Base-by-base conservation (phyloP, 2,888 invertebrate genomes). In the Frankliniella intonsa region DNA sequence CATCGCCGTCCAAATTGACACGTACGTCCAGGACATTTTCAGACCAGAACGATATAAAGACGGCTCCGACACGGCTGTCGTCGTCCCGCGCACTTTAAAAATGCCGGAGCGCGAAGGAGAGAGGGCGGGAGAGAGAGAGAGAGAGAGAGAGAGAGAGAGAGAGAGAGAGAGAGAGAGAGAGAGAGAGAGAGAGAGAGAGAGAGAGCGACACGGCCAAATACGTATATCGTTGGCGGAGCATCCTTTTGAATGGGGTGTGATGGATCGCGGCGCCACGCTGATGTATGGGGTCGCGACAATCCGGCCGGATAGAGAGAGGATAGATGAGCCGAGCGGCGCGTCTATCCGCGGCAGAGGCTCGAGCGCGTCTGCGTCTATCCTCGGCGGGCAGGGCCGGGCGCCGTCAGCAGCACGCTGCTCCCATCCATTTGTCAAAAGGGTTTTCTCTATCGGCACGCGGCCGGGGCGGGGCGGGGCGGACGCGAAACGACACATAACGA, bases 201-300 rank as follows among this genome's bases (percentile, higher is more conserved):
- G n/a, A 69, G 12, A 1, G 11, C 69, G 25, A n/a, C n/a, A n/a
- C n/a, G 12, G 69, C 69, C 69, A 25, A 76, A 76, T 76, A 25
- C 10, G 69, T 76, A 38, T 38, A 76, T 76, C 69, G 69, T 12
- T 8, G 25, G 25, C 22, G 25, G 69, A 22, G 69, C 69, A 76
- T 76, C 69, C 69, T 76, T 76, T 25, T 76, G 69, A 76, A 76
- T 76, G 22, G 11, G 25, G 69, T 9, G 69, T 76, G 69, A 76
- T 76, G n/a, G 69, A 76, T 76, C 22, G 69, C 12, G 69, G 22
- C 69, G 69, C 25, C 12, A 76, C 69, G 69, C 22, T 76, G 69
- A 76, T 76, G 12, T 76, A 76, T 76, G 69, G 69, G 69, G 69
- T 76, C 69, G 69, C 62, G 62, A 55, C 55, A 76, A 76, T 76